Percentiles rank a stretch among this genome's conserved stretches.
Evolutionary conservation across 2,113 vertebrate genomes (phyloP).

Genomic region (Tenrec ecaudatus): DNA sequence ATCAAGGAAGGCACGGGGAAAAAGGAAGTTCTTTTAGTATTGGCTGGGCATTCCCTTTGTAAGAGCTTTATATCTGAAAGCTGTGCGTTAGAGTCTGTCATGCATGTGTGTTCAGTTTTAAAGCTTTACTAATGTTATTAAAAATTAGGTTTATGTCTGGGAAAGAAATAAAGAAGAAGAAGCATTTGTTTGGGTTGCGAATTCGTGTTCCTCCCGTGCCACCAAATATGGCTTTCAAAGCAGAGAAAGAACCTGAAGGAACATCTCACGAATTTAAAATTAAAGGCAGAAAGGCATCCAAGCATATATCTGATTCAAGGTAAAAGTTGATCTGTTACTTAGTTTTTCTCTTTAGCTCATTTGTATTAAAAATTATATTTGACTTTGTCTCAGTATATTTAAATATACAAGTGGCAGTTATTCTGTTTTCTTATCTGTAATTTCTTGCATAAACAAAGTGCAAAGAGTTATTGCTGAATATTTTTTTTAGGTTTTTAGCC

Average conservation of each 20-base stretch:
- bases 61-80: conserved; percentile 53
- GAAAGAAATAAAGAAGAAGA: conserved; percentile 99
- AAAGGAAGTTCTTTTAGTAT: conserved; percentile 15
- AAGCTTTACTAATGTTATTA: conserved; percentile 74
- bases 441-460: conserved; percentile 55
- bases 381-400: conserved; percentile 61
- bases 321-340: conserved; percentile 83
- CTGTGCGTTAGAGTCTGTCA: conserved; percentile 59
- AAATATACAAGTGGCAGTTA: conserved; percentile 52
- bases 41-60: conserved; percentile 44
- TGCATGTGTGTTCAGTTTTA: conserved; percentile 66
- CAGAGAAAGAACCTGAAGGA: conserved; percentile 92
- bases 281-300: conserved; percentile 96
- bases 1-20: conserved; percentile 21
- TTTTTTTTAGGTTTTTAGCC: conserved; percentile 55
- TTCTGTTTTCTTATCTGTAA: conserved; percentile 6
- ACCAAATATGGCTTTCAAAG: conserved; percentile 91
- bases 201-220: conserved; percentile 97
- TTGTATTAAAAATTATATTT: conserved; percentile 69
- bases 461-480: too few species aligned
- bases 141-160: conserved; percentile 97
- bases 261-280: conserved; percentile 97
- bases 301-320: conserved; percentile 90
- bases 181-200: conserved; percentile 97
- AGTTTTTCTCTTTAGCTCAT: conserved; percentile 69